phyloP scores from a whole-genome alignment of 2,113 vertebrate species.

The Jacana jacana region DNA sequence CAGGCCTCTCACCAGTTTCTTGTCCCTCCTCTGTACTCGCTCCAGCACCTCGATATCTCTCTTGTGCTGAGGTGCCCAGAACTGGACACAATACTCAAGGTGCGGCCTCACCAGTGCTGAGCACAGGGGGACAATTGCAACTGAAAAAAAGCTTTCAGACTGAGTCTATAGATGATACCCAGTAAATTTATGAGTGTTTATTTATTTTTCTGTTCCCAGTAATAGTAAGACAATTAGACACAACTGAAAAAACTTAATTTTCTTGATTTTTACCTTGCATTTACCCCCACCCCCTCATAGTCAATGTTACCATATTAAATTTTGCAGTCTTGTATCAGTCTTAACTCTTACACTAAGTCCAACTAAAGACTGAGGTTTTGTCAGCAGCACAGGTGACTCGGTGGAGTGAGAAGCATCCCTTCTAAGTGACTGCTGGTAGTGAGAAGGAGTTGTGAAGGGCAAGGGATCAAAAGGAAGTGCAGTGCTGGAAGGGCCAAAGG shows the following conservation, averaged over 20 bases:
- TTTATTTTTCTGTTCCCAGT: neutral
- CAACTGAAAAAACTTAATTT: neutral
- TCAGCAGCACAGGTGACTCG: neutral
- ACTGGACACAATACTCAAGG: no score
- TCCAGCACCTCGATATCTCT: no score
- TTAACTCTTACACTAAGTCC: neutral
- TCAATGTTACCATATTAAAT: neutral
- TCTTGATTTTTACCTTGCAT: neutral
- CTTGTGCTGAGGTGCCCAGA: no score
- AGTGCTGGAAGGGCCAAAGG: neutral
- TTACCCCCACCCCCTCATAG: neutral
- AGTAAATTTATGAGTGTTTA: neutral
- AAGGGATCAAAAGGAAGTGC: neutral
- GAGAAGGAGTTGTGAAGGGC: neutral
- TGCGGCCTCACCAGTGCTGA: no score
- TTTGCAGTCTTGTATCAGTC: neutral
- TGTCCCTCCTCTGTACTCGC: no score
- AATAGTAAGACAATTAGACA: neutral
- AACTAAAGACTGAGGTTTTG: neutral
- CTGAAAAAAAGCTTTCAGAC: neutral
- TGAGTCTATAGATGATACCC: neutral
- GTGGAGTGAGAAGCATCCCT: neutral
- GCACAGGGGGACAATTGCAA: no score
- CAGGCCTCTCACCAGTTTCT: no score
- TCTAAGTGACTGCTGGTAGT: neutral